Conservation (phyloP, 2,797 vertebrate genomes). For the Danionella dracula region DNA sequence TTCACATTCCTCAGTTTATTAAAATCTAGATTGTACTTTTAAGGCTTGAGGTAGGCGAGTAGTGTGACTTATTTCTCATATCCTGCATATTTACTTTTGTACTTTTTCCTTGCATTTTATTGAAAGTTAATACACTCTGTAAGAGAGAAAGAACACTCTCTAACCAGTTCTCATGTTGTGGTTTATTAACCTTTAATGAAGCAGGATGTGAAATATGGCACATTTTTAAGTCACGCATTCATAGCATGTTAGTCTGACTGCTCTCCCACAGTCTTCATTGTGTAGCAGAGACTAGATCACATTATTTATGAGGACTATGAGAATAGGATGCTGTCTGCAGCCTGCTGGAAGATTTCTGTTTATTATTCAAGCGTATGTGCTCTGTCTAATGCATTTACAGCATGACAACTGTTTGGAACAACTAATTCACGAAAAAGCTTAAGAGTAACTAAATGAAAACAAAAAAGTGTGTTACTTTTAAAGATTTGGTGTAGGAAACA, state of each 20-base stretch:
- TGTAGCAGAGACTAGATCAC: neutral
- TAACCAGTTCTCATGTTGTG: neutral
- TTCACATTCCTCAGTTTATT: too few species aligned
- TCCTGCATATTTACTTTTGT: too few species aligned
- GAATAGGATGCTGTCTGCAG: neutral
- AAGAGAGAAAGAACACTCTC: neutral
- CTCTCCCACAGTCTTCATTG: neutral
- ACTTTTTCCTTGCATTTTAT: neutral
- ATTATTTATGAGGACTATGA: constrained; percentile 7
- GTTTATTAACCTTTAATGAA: constrained; percentile 25
- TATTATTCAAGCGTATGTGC: constrained; percentile 15
- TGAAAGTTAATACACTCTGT: neutral
- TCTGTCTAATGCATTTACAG: neutral
- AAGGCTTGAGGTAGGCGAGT: too few species aligned
- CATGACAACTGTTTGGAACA: neutral
- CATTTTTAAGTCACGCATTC: neutral
- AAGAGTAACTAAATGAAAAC: neutral
- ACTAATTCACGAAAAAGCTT: constrained; percentile 4
- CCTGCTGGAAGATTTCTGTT: constrained; percentile 6
- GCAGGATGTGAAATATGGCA: neutral
- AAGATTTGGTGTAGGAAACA: too few species aligned
- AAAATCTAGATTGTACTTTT: too few species aligned
- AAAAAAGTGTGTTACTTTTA: too few species aligned
- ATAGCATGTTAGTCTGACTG: neutral
- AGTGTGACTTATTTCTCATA: neutral